Evolutionary conservation across 2,113 vertebrate species (phyloP).

Genomic region (Zapus hudsonius): DNA sequence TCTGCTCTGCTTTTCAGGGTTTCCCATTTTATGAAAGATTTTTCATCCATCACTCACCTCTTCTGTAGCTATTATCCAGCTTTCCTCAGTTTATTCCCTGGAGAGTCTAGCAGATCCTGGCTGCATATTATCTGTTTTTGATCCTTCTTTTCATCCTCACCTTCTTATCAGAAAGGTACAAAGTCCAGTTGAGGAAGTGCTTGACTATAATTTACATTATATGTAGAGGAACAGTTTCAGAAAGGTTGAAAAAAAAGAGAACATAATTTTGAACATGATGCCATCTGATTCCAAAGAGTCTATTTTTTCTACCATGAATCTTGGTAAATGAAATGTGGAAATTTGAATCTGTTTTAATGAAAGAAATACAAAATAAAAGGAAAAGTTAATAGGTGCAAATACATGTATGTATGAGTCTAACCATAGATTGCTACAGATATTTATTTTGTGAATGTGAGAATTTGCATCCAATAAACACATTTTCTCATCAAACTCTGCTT

Average conservation of each 20-base stretch:
- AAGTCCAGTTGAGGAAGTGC: neutral
- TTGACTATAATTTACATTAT: neutral
- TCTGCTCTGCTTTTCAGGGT: neutral
- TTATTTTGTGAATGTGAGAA: neutral
- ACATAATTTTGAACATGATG: neutral
- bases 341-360: neutral
- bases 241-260: neutral
- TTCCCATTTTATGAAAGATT: too few relatives aligned
- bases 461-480: conserved; percentile 31
- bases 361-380: neutral
- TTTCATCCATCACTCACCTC: neutral
- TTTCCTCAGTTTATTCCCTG: neutral
- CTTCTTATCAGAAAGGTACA: neutral
- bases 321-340: neutral
- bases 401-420: neutral
- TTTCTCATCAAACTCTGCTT: neutral
- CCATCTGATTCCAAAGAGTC: neutral
- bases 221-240: neutral
- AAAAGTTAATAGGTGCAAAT: neutral
- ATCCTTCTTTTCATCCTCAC: neutral
- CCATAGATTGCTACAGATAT: neutral
- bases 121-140: too few relatives aligned
- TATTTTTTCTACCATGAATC: neutral
- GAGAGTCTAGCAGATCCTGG: neutral
- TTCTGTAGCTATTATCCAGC: too few relatives aligned